phyloP scores from a whole-genome alignment of 2,113 vertebrate species.

The Oostethus manadensis region DNA sequence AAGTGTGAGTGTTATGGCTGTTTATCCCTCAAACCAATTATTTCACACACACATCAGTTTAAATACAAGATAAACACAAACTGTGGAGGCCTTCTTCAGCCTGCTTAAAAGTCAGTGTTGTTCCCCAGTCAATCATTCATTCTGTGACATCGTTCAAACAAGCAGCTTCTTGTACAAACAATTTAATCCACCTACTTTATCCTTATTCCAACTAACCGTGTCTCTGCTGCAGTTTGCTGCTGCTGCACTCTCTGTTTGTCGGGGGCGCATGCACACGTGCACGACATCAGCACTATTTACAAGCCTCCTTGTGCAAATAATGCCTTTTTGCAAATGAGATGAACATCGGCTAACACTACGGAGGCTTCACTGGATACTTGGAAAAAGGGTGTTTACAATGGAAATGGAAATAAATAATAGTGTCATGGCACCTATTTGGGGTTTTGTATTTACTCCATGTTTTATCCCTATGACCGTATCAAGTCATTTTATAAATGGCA shows the following conservation, averaged over 20 bases:
- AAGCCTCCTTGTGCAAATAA: conserved; percentile 36
- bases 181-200: conserved; percentile 64
- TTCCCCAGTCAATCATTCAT: conserved; percentile 42
- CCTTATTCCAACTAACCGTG: conserved; percentile 4
- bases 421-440: neutral
- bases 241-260: conserved; percentile 2
- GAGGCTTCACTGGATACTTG: conserved; percentile 16
- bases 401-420: conserved; percentile 10
- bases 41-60: conserved; percentile 5
- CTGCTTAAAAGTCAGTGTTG: conserved; percentile 41
- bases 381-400: conserved; percentile 14
- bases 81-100: conserved; percentile 22
- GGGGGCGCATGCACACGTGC: conserved; percentile 4
- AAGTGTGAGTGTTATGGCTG: neutral
- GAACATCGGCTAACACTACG: conserved; percentile 11
- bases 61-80: conserved; percentile 1
- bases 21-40: conserved; percentile 1
- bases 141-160: conserved; percentile 55
- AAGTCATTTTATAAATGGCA: conserved; percentile 20
- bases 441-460: conserved; percentile 8
- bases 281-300: conserved; percentile 27
- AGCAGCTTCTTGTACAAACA: conserved; percentile 63
- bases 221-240: conserved; percentile 3
- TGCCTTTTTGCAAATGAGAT: conserved; percentile 38
- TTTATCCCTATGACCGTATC: neutral